Base-by-base conservation (phyloP, 2,797 vertebrate genomes). In the Macroramphosus scolopax region DNA sequence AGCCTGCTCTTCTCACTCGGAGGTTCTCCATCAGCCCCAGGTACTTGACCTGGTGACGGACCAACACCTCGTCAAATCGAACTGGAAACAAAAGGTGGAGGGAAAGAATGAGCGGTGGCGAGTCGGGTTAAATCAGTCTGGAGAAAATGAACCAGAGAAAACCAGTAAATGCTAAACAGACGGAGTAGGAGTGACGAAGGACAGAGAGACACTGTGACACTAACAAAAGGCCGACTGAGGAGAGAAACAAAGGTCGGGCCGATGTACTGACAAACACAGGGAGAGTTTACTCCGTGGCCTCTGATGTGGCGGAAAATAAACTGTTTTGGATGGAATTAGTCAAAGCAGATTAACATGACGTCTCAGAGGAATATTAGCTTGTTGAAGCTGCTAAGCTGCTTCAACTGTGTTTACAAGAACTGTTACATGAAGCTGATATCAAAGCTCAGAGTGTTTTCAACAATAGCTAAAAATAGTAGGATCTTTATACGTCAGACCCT, bases 31-130 rank as follows among this genome's bases (percentile, higher is more conserved):
- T 95, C 68, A 99, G 83, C 13, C 97, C 95, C 57, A 98, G 81
- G 70, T 98, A 98, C 42, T 98, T 98, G 72, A 99, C 96, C 75
- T 98, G 97, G 76, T 98, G 97, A 58, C 96, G 82, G 72, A 99
- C 93, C 55, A 98, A 85, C 53, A 95, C 94, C 58, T 98, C 96
- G 54, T 98, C 95, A 74, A 98, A 99, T 4, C 88, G 90, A 42
- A 90, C 97, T 99, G 75, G 5, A 16, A 22, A 14, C 2, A 5
- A 37, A 29, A 39, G 24, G 15, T 30, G 18, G 22, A 3, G 33
- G 5, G 18, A 7, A 3, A 7, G 2, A 10, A 29, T 39, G 41
- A 34, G 22, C 17, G 33, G 14, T n/a, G n/a, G n/a, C n/a, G n/a
- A n/a, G n/a, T n/a, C 3, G 28, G 9, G 20, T 51, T 16, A 55